Base-by-base conservation (phyloP, 2,113 vertebrate genomes). In the Solea solea region DNA sequence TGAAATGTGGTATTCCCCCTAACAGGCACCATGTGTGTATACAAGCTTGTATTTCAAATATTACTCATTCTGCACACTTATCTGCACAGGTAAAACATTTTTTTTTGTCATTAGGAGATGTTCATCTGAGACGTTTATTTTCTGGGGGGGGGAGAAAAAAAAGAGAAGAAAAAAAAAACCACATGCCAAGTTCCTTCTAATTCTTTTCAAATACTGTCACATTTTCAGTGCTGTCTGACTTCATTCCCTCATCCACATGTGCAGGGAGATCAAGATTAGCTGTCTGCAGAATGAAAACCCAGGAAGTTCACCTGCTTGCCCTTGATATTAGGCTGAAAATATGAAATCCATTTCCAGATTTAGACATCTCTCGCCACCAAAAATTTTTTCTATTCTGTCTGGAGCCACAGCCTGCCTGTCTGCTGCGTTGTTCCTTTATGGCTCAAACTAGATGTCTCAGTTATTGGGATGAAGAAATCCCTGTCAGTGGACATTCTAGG, bases 301-400 rank as follows among this genome's bases (percentile, higher is more conserved):
- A 69, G 81, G 69, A 86, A 90, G 87, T 89, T 89, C 89, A 92
- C 90, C 90, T 90, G 86, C 85, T 85, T 80, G 82, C 86, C 89
- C 89, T 92, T 89, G 86, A 90, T 89, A 89, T 90, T 91, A 85
- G 83, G 86, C 84, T 81, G 85, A 75, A 91, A 92, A 91, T 89
- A 86, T 86, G 88, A 90, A 91, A 89, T 92, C 90, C 86, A 88
- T 90, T 92, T 85, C 86, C 81, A 90, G 88, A 88, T 88, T 92
- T 86, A 93, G 88, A 90, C 90, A 88, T 90, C 84, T 86, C 87
- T 90, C 56, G 54, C 80, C 81, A 86, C 83, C 72, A 58, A 82
- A 86, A 88, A 86, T 82, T 49, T 21, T 69, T 75, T 78, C 80
- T 82, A 85, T 92, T 88, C 87, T 87, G 88, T 91, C 84, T 90